phyloP scores from a whole-genome alignment of 64 coral and sea anemone species.

The Stichodactyla helianthus region DNA sequence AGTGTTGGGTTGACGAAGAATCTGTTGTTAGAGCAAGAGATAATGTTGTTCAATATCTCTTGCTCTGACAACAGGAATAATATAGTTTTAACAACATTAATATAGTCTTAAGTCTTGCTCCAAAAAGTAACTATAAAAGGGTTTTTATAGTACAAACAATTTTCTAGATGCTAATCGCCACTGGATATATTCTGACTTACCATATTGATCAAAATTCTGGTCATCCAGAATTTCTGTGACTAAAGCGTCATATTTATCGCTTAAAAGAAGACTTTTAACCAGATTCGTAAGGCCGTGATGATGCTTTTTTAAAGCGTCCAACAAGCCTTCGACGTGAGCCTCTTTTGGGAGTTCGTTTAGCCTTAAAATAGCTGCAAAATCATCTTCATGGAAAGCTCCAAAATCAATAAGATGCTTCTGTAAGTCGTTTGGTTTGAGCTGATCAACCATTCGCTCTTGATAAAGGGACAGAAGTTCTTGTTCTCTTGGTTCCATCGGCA shows the following conservation, averaged over 20 bases:
- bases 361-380: background rate
- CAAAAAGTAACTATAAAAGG: background rate
- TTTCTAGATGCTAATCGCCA: background rate
- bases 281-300: conserved; percentile 35
- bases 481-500: conserved; percentile 2
- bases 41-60: too few relatives aligned
- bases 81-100: too few relatives aligned
- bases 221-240: conserved; percentile 49
- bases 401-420: background rate
- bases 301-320: conserved; percentile 33
- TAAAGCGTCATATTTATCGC: conserved; percentile 30
- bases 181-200: background rate
- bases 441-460: background rate
- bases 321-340: conserved; percentile 27
- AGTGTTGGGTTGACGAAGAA: too few relatives aligned
- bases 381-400: background rate
- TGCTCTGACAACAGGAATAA: too few relatives aligned
- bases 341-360: background rate
- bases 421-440: conserved; percentile 11
- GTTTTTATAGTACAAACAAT: background rate
- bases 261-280: conserved; percentile 29
- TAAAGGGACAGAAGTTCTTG: conserved; percentile 9
- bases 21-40: too few relatives aligned
- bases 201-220: conserved; percentile 38
- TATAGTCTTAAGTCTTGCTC: too few relatives aligned